A percentile compares a stretch with the other conserved stretches of the same genome.
These are phyloP conservation scores for Trachelipus rathkii DNA, from an alignment of 1,140 invertebrate species.

Conservation along the genomic window DNA sequence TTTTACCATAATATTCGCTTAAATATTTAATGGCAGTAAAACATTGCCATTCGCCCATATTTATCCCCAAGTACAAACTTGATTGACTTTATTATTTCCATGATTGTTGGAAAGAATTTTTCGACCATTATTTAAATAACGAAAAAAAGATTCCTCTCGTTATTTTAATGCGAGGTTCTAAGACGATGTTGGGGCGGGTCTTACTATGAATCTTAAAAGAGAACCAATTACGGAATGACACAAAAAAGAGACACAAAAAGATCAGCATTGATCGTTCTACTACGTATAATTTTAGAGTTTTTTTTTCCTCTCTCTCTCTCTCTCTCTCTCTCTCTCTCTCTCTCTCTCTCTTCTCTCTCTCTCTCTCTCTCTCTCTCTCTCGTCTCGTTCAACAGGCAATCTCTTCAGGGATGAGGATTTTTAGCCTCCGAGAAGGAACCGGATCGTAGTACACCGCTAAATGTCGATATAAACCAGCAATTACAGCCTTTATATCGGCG, in stretches of 20 bases:
- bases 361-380: no score
- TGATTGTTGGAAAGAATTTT: no score
- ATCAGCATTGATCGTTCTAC: neutral
- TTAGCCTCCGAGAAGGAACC: neutral
- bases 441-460: constrained; percentile 2
- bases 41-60: no score
- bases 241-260: neutral
- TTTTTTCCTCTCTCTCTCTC: no score
- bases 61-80: no score
- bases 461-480: neutral
- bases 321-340: no score
- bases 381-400: neutral
- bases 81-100: no score
- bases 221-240: neutral
- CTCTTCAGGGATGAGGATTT: neutral
- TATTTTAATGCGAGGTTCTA: neutral
- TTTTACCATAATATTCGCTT: no score
- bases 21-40: no score
- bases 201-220: neutral
- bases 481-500: constrained; percentile 9
- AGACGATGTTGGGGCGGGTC: neutral
- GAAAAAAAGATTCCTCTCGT: neutral
- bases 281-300: no score
- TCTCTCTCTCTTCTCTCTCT: no score
- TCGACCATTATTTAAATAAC: no score